Evolutionary conservation across 2,888 invertebrate species (phyloP).

Genomic region (Oxyteleia sp.): DNA sequence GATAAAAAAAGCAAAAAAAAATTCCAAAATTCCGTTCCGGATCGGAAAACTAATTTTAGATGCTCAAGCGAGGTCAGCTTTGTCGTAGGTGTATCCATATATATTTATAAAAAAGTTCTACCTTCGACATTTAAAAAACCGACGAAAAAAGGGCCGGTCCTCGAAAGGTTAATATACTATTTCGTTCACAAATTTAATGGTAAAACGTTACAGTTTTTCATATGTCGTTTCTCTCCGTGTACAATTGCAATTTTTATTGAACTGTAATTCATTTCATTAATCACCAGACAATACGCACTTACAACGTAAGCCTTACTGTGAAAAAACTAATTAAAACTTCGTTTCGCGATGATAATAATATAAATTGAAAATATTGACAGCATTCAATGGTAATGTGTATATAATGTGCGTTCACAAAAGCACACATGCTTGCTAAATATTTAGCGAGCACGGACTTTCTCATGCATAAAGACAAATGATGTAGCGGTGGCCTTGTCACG

Average conservation of each 20-base stretch:
- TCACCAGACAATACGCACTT: neutral
- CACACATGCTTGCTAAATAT: slow-evolving; percentile 68
- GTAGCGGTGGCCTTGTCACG: slow-evolving; percentile 83
- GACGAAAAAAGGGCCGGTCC: no score
- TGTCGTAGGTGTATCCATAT: no score
- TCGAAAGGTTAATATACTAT: no score
- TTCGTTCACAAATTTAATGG: no score
- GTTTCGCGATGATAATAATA: slow-evolving; percentile 25
- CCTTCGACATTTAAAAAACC: no score
- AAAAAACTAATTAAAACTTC: slow-evolving; percentile 38
- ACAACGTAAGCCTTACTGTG: neutral
- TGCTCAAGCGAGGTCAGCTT: no score
- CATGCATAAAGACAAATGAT: slow-evolving; percentile 84
- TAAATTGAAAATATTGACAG: slow-evolving; percentile 57
- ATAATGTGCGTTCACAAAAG: slow-evolving; percentile 56
- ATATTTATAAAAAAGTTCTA: no score
- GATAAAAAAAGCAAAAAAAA: no score
- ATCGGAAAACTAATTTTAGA: no score
- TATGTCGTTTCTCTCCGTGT: no score
- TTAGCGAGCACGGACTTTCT: slow-evolving; percentile 79
- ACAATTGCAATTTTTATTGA: no score
- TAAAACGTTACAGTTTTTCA: no score
- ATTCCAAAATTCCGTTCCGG: neutral
- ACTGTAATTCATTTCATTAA: slow-evolving; percentile 1
- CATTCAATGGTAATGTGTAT: slow-evolving; percentile 42